Conservation (phyloP, 2,888 invertebrate species). For the Asteroscopus sphinx region DNA sequence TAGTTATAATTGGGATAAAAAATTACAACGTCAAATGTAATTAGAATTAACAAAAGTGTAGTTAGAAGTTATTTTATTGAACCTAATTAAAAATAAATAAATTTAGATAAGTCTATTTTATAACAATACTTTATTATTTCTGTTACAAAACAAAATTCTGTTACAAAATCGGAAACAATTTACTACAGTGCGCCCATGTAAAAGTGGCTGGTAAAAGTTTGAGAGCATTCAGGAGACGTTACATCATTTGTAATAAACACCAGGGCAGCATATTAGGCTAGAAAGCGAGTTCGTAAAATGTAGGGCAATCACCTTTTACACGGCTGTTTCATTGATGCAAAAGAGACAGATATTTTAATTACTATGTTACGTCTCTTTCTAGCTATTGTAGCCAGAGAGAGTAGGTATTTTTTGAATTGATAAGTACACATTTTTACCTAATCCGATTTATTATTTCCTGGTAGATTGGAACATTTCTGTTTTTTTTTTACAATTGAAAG, state of each 20-base stretch:
- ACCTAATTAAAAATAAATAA: no score
- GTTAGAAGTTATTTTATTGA: no score
- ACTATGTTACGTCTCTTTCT: slow-evolving; percentile 43
- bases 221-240: slow-evolving; percentile 67
- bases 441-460: slow-evolving; percentile 50
- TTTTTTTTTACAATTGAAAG: slow-evolving; percentile 44
- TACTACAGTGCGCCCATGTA: background rate
- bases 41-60: no score
- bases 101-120: no score
- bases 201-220: slow-evolving; percentile 57
- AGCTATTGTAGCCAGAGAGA: slow-evolving; percentile 21
- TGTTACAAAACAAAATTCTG: no score
- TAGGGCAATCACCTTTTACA: slow-evolving; percentile 61
- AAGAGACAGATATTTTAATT: slow-evolving; percentile 56
- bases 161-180: no score
- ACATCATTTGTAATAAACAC: slow-evolving; percentile 86
- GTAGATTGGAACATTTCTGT: slow-evolving; percentile 36
- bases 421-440: slow-evolving; percentile 45
- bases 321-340: slow-evolving; percentile 60
- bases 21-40: no score
- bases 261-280: slow-evolving; percentile 68
- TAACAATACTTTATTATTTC: no score
- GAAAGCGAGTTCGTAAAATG: slow-evolving; percentile 61
- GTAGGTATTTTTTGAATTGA: slow-evolving; percentile 22
- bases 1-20: no score